Evolutionary conservation across 2,113 vertebrate genomes (phyloP), one percentile per base, ranked within the genome.

Genomic region (Rhinolophus ferrumequinum): DNA sequence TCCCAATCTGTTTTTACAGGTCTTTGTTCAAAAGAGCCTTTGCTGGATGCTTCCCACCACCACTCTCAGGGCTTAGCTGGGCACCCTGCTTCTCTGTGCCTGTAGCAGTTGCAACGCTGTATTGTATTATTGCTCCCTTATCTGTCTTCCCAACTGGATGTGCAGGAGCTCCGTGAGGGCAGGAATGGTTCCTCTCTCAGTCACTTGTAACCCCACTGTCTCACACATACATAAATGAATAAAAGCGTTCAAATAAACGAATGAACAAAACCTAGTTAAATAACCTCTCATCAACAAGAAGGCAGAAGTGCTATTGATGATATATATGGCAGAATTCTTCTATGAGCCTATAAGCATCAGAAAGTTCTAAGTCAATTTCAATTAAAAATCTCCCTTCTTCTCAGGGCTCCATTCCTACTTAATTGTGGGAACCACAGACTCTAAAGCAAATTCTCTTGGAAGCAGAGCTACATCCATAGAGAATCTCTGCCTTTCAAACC

Each of bases 231-330:
- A 60, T 30, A 54, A 80, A 30, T 44, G 8, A 56, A 66, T 76
- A 41, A 80, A 88, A 67, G 11, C 1, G 33, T 82, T 94, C 58
- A 28, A 86, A 50, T 35, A 47, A 64, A 70, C 26, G 6, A 90
- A 79, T 90, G 47, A 90, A 56, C 4, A 60, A 84, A 96, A 62
- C 1, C 47, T 52, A n/a, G 47, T 58, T 96, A 64, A 60, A 77
- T 72, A 38, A 64, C 19, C 22, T 56, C 58, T 94, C n/a, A 54
- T 35, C 41, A 88, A 50, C 44, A 8, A 76, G 72, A 90, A 47
- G 33, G 33, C 66, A 56, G 18, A 70, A 44, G 0, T 28, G 10
- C 41, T 64, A 35, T 35, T 80, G 28, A 67, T 24, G 58, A 12
- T 18, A 64, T 28, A 15, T 7, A 70, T 26, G n/a, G 8, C 35